Evolutionary conservation across 2,888 invertebrate species (phyloP).

Genomic region (Gastrophysa polygoni): DNA sequence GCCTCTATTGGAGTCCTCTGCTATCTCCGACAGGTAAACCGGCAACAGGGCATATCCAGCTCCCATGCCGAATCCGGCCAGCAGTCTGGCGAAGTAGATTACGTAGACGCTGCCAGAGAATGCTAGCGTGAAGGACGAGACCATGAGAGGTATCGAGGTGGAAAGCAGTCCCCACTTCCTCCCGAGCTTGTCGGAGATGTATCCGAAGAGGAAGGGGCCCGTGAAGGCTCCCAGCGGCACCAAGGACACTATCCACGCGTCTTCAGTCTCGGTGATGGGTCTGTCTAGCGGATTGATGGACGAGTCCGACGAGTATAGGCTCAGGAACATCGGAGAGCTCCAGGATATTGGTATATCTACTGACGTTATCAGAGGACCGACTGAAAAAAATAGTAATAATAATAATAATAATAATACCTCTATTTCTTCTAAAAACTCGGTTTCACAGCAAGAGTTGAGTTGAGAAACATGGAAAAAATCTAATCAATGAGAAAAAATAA

Average conservation of each 20-base stretch:
- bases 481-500: no score
- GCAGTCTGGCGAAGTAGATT: constrained; percentile 55
- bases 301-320: constrained; percentile 40
- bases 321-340: constrained; percentile 43
- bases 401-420: no score
- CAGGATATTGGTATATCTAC: constrained; percentile 42
- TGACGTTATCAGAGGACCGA: constrained; percentile 39
- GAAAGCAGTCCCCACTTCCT: constrained; percentile 71
- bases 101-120: constrained; percentile 34
- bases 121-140: constrained; percentile 37
- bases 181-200: constrained; percentile 67
- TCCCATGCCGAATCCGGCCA: constrained; percentile 70
- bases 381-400: no score
- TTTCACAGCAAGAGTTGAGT: no score
- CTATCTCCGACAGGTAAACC: constrained; percentile 85
- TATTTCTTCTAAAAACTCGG: no score
- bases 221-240: constrained; percentile 58
- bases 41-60: constrained; percentile 76
- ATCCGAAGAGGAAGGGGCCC: constrained; percentile 73
- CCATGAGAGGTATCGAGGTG: constrained; percentile 37
- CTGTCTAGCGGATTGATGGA: constrained; percentile 49
- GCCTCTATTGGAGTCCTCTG: constrained; percentile 76
- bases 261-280: constrained; percentile 52
- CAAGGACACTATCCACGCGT: constrained; percentile 62
- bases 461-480: no score